Conservation (phyloP, 2,888 invertebrate species). For the Onthophagus sagittarius region DNA sequence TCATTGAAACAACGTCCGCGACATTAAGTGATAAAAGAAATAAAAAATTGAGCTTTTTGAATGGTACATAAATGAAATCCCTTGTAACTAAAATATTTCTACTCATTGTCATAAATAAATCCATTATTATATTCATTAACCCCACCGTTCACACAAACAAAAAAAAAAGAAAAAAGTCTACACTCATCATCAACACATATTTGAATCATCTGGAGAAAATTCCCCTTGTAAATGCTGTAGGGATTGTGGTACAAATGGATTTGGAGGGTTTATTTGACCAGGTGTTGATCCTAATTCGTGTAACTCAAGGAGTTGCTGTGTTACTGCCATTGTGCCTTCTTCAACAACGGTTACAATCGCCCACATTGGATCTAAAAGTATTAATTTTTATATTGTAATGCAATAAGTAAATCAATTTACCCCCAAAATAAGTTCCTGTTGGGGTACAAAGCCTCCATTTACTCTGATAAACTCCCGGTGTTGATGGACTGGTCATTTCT, state of each 20-base stretch:
- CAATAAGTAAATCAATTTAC: constrained; percentile 49
- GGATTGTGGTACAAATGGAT: constrained; percentile 30
- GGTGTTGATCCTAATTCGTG: constrained; percentile 47
- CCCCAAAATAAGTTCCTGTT: constrained; percentile 88
- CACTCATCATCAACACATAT: constrained; percentile 29
- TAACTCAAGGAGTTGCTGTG: constrained; percentile 69
- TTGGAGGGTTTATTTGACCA: constrained; percentile 26
- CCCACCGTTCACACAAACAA: neutral
- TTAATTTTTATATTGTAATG: neutral
- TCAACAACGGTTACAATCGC: constrained; percentile 77
- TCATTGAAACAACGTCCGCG: neutral
- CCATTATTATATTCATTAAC: neutral
- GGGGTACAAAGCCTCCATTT: constrained; percentile 88
- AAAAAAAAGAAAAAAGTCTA: neutral
- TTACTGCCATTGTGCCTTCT: constrained; percentile 74
- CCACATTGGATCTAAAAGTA: constrained; percentile 71
- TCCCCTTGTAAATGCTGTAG: constrained; percentile 22
- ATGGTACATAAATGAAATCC: neutral
- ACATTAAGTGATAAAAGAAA: too few relatives aligned
- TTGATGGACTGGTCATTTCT: constrained; percentile 74
- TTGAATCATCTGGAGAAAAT: constrained; percentile 30
- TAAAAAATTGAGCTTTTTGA: neutral
- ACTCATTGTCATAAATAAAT: neutral
- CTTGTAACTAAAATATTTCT: neutral
- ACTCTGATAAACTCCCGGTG: constrained; percentile 73